These are phyloP conservation scores for Cotesia glomerata DNA, from an alignment of 1,140 invertebrate species.

Conservation along the genomic window DNA sequence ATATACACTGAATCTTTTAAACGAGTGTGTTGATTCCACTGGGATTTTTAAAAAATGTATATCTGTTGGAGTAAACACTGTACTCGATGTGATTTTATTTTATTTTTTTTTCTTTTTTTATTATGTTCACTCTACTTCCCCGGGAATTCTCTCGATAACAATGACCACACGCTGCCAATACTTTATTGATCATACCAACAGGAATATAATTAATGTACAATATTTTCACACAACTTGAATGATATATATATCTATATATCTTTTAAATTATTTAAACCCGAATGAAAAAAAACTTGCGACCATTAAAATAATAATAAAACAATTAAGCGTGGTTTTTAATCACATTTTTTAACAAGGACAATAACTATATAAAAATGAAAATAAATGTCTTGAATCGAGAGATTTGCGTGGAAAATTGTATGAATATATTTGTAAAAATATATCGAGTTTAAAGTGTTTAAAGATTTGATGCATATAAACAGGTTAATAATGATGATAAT, in stretches of 20 bases:
- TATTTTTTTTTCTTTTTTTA: not conserved
- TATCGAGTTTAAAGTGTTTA: not conserved
- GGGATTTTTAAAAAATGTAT: not conserved
- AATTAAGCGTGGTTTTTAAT: not conserved
- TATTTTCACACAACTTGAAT: too few relatives aligned
- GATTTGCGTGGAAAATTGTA: not conserved
- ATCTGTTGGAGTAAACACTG: not conserved
- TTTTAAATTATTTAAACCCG: not conserved
- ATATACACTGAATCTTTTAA: too few relatives aligned
- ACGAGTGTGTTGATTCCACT: too few relatives aligned
- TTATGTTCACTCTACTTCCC: not conserved
- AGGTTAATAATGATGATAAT: not conserved
- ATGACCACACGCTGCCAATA: not conserved
- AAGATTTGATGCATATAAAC: not conserved
- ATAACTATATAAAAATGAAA: slow-evolving; percentile 35
- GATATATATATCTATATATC: not conserved
- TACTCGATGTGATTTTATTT: too few relatives aligned
- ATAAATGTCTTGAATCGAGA: slow-evolving; percentile 7
- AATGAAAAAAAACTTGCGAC: not conserved
- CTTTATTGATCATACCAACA: too few relatives aligned
- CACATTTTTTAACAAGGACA: slow-evolving; percentile 42
- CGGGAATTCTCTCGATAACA: slow-evolving; percentile 6
- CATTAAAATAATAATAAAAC: too few relatives aligned
- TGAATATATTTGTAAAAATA: not conserved
- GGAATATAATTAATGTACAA: too few relatives aligned